Evolutionary conservation across 2,797 vertebrate genomes (phyloP).

Genomic region (Pogonophryne albipinna): DNA sequence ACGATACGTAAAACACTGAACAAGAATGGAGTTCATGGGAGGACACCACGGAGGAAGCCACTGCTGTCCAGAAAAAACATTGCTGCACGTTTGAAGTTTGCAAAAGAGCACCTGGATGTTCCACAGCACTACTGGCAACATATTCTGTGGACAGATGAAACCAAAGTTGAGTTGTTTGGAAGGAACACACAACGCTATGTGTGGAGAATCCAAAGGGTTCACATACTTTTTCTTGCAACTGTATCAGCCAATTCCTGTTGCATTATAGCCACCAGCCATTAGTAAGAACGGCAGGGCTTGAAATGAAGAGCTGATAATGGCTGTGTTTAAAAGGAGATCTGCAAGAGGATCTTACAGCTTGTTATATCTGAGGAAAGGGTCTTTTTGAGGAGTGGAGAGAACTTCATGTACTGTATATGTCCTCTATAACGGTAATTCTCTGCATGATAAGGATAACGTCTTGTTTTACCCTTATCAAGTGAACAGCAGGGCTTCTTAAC

Average conservation of each 20-base stretch:
- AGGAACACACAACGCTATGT: too few species aligned
- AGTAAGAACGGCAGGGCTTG: conserved; percentile 61
- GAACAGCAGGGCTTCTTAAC: background rate
- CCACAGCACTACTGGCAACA: too few species aligned
- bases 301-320: conserved; percentile 68
- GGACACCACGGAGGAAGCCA: too few species aligned
- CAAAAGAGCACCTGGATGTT: too few species aligned
- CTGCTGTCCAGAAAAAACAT: too few species aligned
- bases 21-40: too few species aligned
- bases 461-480: conserved; percentile 11
- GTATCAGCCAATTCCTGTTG: conserved; percentile 22
- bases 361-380: conserved; percentile 60
- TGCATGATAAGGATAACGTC: conserved; percentile 27
- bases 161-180: too few species aligned
- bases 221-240: too few species aligned
- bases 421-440: conserved; percentile 17
- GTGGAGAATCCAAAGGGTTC: too few species aligned
- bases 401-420: conserved; percentile 28
- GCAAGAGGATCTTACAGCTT: conserved; percentile 61
- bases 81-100: too few species aligned
- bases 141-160: too few species aligned
- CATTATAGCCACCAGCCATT: conserved; percentile 32
- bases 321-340: conserved; percentile 55
- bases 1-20: too few species aligned
- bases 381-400: conserved; percentile 28